A percentile compares a stretch with the other conserved stretches of the same genome.
phyloP scores from a whole-genome alignment of 2,888 invertebrate genomes.

The Magallana nippona region DNA sequence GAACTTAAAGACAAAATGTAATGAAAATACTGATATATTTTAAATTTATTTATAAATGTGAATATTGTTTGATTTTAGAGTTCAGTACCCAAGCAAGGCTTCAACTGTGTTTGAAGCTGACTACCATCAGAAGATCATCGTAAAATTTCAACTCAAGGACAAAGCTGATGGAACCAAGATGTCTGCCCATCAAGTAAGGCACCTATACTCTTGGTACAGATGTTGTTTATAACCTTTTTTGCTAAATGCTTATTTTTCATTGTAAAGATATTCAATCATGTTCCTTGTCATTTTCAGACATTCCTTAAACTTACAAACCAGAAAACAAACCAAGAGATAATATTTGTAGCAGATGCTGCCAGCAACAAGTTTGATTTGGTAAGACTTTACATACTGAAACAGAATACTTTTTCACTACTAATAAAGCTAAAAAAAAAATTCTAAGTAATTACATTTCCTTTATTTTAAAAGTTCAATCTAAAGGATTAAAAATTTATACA shows the following conservation, averaged over 20 bases:
- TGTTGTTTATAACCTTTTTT: neutral
- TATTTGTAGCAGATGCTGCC: conserved; percentile 91
- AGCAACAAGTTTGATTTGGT: conserved; percentile 94
- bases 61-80: conserved; percentile 80
- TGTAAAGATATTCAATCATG: neutral
- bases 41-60: neutral
- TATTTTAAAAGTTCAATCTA: no score
- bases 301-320: conserved; percentile 81
- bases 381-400: conserved; percentile 65
- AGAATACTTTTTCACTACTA: no score
- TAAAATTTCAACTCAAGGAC: conserved; percentile 90
- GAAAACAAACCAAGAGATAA: conserved; percentile 88
- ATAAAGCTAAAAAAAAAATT: no score
- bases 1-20: neutral
- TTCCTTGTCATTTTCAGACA: conserved; percentile 59
- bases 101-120: conserved; percentile 89
- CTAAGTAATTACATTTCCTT: no score
- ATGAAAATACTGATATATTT: neutral
- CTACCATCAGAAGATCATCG: conserved; percentile 91
- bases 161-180: conserved; percentile 85
- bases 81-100: conserved; percentile 88
- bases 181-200: conserved; percentile 82
- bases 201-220: neutral
- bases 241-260: neutral
- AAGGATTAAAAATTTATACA: no score